Base-by-base conservation (phyloP, 2,888 invertebrate genomes). In the Dyspetes luteomarginatus region DNA sequence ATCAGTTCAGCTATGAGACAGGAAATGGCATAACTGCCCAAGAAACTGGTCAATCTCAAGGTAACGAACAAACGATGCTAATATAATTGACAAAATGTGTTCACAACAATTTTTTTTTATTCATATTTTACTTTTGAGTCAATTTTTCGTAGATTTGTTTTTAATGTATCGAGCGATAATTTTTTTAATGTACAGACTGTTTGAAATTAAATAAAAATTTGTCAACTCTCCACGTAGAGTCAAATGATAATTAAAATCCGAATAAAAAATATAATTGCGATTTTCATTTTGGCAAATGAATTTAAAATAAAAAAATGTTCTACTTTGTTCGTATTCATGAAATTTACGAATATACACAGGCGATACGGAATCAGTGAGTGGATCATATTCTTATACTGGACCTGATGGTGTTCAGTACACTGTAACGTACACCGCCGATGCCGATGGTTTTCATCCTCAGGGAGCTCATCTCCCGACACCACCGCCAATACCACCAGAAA, bases 401-500 rank as follows among this genome's bases (percentile, higher is more conserved):
- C 88, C 89, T 0, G 90, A 90, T 64, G 90, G 90, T 5, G 86
- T 88, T 17, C 86, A 88, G 28, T 90, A 90, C 58, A 87, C 89
- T 24, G 85, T 90, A 28, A 88, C 82, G 4, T 90, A 90, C 68
- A 90, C 90, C 19, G 90, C 90, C 12, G 90, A 90, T 52, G 90
- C 89, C 55, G 86, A 88, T 43, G 90, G 90, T 4, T 90, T 90
- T 77, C 90, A 89, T 60, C 85, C 90, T 0, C 60, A 84, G 22
- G 90, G 90, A 3, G 90, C 89, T 4, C 90, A 90, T 82, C 82
- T 90, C 4, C 90, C 90, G 2, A 90, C 90, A 0, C 89, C 90
- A 7, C 90, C 90, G n/a, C 90, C 90, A 7, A 90, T 90, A 0
- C 90, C 90, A 0, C 90, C 90, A 0, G 90, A 90, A 81, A 90